Percentiles rank a stretch among this genome's conserved stretches.
phyloP scores from a whole-genome alignment of 1,140 invertebrate species.

The Caenorhabditis latens region DNA sequence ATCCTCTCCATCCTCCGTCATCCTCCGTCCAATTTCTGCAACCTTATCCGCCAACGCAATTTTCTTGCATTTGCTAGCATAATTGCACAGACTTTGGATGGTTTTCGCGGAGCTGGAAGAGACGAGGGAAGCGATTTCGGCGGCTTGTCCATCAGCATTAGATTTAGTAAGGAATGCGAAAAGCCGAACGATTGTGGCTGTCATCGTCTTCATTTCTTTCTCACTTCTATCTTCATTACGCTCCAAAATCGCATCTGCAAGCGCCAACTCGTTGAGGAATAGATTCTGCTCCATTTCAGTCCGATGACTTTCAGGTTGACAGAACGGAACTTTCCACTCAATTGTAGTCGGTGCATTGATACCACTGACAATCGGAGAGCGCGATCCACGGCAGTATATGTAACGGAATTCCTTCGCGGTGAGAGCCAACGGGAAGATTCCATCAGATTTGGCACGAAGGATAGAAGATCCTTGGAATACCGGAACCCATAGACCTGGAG shows the following conservation, averaged over 20 bases:
- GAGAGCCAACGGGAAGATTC: constrained; percentile 6
- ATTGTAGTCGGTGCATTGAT: constrained; percentile 8
- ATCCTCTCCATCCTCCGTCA: not conserved
- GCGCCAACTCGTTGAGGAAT: not conserved
- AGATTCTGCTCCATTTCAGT: constrained; percentile 17
- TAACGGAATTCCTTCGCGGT: constrained; percentile 30
- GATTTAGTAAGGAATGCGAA: not conserved
- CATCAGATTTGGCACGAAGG: not conserved
- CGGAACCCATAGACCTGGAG: constrained; percentile 44
- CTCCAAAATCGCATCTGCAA: constrained; percentile 12
- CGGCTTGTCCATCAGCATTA: constrained; percentile 11
- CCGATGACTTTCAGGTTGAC: not conserved
- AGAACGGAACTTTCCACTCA: constrained; percentile 19
- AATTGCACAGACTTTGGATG: constrained; percentile 17
- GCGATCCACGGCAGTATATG: constrained; percentile 34
- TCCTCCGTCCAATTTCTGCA: constrained; percentile 9
- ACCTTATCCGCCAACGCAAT: constrained; percentile 18
- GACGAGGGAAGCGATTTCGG: not conserved
- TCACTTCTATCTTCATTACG: not conserved
- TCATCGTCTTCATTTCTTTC: not conserved
- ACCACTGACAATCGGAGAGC: constrained; percentile 8
- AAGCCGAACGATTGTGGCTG: not conserved
- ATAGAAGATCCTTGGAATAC: constrained; percentile 32
- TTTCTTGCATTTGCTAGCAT: constrained; percentile 30
- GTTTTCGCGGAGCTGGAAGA: not conserved